Evolutionary conservation across 2,797 vertebrate genomes (phyloP).

Genomic region (Chloroceryle inda): DNA sequence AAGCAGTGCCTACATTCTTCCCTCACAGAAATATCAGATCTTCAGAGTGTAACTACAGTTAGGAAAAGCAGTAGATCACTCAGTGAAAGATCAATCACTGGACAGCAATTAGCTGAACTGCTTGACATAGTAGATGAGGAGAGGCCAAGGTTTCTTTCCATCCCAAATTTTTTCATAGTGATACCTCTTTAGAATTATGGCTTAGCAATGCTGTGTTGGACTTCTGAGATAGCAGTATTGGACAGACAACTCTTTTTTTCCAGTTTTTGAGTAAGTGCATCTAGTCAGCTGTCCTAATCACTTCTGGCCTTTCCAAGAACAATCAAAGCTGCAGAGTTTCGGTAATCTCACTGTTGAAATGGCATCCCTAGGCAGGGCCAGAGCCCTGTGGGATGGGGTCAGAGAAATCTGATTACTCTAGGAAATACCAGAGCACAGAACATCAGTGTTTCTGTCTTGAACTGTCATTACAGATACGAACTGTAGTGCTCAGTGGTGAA

Average conservation of each 20-base stretch:
- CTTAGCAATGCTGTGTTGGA: neutral
- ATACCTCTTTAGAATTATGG: neutral
- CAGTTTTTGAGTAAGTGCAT: neutral
- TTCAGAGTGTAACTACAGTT: neutral
- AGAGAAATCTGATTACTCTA: slow-evolving; percentile 13
- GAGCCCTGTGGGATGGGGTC: neutral
- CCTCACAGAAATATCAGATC: neutral
- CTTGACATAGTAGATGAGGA: neutral
- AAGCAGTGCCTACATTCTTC: neutral
- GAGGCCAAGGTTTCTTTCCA: neutral
- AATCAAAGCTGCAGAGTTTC: neutral
- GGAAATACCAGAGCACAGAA: slow-evolving; percentile 5
- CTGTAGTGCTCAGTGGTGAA: slow-evolving; percentile 21
- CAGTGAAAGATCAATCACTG: neutral
- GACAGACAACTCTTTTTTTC: neutral
- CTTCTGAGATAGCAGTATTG: neutral
- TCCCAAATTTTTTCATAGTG: neutral
- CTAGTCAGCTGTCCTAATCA: neutral
- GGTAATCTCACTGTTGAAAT: neutral
- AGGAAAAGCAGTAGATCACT: neutral
- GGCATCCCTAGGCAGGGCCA: neutral
- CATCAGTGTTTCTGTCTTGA: slow-evolving; percentile 1
- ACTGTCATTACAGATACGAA: neutral
- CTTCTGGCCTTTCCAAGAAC: neutral
- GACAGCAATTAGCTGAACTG: neutral